Percentiles rank a stretch among this genome's conserved stretches.
phyloP scores from a whole-genome alignment of 2,888 invertebrate genomes.

The Chelonus formosanus region DNA sequence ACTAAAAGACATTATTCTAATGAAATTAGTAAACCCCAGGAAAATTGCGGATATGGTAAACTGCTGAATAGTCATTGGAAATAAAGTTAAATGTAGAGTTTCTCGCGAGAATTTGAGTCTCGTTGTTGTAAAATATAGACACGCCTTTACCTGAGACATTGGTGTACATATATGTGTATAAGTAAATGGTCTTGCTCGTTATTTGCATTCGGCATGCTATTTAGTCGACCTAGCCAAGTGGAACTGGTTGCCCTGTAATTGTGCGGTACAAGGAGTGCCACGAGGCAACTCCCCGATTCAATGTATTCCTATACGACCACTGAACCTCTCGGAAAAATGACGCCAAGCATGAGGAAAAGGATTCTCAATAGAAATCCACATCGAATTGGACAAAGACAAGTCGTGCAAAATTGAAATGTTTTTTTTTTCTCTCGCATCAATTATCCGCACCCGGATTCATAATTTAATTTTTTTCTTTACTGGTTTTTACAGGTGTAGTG shows the following conservation, averaged over 20 bases:
- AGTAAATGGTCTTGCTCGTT: slow-evolving; percentile 38
- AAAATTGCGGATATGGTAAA: neutral
- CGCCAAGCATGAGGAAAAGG: slow-evolving; percentile 14
- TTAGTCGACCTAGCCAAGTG: slow-evolving; percentile 43
- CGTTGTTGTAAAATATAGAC: slow-evolving; percentile 21
- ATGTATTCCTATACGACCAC: neutral
- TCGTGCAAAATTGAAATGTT: slow-evolving; percentile 5
- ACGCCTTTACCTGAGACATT: slow-evolving; percentile 8
- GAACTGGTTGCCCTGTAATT: slow-evolving; percentile 46
- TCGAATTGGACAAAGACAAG: slow-evolving; percentile 15
- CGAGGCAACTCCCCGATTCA: slow-evolving; percentile 29
- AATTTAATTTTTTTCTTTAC: slow-evolving; percentile 8
- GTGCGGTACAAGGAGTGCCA: slow-evolving; percentile 42
- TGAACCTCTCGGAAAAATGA: slow-evolving; percentile 8
- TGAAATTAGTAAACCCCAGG: neutral
- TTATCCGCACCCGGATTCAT: slow-evolving; percentile 14
- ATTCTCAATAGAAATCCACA: slow-evolving; percentile 16
- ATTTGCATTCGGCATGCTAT: slow-evolving; percentile 44
- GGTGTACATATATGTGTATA: slow-evolving; percentile 22
- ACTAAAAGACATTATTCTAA: no score
- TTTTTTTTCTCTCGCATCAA: neutral
- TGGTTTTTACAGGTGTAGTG: neutral
- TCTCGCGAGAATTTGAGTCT: neutral
- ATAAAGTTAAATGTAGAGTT: neutral
- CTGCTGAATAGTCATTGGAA: neutral